Conservation (phyloP, 2,113 vertebrate genomes). For the Lophotis ruficrista region DNA sequence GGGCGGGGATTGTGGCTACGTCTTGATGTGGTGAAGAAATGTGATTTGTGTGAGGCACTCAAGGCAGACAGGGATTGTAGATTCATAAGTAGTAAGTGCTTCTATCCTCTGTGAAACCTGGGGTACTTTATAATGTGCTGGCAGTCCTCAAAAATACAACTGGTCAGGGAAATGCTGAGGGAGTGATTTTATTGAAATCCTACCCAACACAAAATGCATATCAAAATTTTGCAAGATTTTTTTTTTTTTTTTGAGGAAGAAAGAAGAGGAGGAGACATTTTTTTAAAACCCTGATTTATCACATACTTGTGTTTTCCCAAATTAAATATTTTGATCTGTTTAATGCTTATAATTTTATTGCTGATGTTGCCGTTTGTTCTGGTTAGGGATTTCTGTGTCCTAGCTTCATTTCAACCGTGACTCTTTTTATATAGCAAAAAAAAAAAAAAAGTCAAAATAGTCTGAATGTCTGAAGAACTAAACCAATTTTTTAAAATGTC, state of each 20-base stretch:
- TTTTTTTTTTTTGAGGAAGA: not conserved
- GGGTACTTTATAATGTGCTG: not conserved
- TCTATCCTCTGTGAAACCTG: not conserved
- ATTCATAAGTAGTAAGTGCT: not conserved
- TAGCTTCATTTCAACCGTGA: not conserved
- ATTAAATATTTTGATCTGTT: not conserved
- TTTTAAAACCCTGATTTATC: not conserved
- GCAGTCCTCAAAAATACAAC: not conserved
- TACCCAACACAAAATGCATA: not conserved
- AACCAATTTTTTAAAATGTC: accelerated
- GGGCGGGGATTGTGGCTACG: not conserved
- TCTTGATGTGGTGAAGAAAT: not conserved
- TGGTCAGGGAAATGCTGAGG: accelerated
- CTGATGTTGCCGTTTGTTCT: not conserved
- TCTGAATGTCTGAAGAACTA: not conserved
- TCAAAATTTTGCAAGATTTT: not conserved
- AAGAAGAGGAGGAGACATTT: not conserved
- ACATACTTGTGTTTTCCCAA: not conserved
- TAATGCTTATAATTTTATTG: not conserved
- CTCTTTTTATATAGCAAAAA: not conserved
- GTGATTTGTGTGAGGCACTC: not conserved
- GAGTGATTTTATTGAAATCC: not conserved
- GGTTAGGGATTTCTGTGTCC: not conserved
- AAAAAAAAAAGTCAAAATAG: not conserved
- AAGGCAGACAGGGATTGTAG: not conserved